Evolutionary conservation across 2,797 vertebrate genomes (phyloP).

Genomic region (Malurus splendens): DNA sequence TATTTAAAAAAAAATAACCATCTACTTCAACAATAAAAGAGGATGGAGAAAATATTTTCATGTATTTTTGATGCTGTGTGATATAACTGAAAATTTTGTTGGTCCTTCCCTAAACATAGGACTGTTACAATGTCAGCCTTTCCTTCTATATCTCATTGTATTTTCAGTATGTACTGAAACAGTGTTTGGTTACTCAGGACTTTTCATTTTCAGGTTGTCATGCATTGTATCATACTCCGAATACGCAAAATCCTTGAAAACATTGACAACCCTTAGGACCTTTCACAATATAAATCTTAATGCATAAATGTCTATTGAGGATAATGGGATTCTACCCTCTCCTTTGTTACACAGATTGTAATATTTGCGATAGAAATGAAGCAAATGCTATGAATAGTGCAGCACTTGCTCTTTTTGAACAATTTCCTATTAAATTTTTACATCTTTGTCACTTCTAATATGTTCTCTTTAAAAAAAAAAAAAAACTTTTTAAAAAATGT

Average conservation of each 20-base stretch:
- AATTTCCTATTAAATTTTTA: conserved; percentile 14
- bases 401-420: neutral
- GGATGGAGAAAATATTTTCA: neutral
- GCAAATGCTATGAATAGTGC: neutral
- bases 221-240: conserved; percentile 14
- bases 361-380: neutral
- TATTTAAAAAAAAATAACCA: neutral
- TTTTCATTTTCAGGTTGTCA: conserved; percentile 29
- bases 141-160: neutral
- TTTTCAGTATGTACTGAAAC: conserved; percentile 14
- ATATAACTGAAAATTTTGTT: neutral
- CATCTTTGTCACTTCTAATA: neutral
- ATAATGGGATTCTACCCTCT: neutral
- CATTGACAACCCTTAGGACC: neutral
- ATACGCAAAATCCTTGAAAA: conserved; percentile 30
- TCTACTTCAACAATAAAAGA: neutral
- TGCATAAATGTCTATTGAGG: neutral
- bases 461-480: neutral
- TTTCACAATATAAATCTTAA: conserved; percentile 25
- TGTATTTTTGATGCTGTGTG: neutral
- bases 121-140: neutral
- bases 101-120: neutral
- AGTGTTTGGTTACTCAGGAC: neutral
- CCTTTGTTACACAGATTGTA: neutral
- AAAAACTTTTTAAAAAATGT: neutral